Evolutionary conservation across 2,113 vertebrate genomes (phyloP).

Genomic region (Thunnus maccoyii): DNA sequence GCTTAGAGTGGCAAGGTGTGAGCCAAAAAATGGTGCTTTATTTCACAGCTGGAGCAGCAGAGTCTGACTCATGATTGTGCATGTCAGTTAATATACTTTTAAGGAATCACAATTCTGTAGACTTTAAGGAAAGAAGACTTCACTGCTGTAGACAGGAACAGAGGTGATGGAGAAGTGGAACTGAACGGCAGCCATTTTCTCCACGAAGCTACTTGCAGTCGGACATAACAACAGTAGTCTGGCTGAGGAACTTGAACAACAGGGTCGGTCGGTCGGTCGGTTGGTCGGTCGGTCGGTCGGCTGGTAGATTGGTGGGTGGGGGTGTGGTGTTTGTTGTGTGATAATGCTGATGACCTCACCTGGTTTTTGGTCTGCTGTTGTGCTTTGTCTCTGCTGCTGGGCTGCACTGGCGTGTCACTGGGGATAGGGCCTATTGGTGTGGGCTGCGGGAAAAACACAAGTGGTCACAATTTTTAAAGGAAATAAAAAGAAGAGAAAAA

Average conservation of each 20-base stretch:
- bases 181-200: conserved; percentile 51
- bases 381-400: conserved; percentile 93
- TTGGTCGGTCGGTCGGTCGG: neutral
- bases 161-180: conserved; percentile 21
- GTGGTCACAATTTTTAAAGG: neutral
- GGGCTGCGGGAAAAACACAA: conserved; percentile 81
- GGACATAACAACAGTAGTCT: neutral
- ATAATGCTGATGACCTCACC: conserved; percentile 83
- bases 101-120: neutral
- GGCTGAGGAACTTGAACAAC: conserved; percentile 44
- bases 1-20: conserved; percentile 71
- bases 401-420: conserved; percentile 90
- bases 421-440: conserved; percentile 96
- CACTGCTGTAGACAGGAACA: conserved; percentile 6
- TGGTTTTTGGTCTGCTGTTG: conserved; percentile 95
- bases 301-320: neutral
- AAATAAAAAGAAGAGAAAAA: neutral
- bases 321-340: conserved; percentile 26
- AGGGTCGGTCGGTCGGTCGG: conserved; percentile 17
- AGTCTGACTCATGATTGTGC: conserved; percentile 19
- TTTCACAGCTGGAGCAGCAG: conserved; percentile 50
- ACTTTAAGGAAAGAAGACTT: conserved; percentile 16
- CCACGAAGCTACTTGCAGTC: conserved; percentile 55
- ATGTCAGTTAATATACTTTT: conserved; percentile 1
- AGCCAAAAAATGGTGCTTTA: conserved; percentile 35